These are phyloP conservation scores for Colistium nudipinnis DNA, from an alignment of 2,113 vertebrate species.

Conservation along the genomic window DNA sequence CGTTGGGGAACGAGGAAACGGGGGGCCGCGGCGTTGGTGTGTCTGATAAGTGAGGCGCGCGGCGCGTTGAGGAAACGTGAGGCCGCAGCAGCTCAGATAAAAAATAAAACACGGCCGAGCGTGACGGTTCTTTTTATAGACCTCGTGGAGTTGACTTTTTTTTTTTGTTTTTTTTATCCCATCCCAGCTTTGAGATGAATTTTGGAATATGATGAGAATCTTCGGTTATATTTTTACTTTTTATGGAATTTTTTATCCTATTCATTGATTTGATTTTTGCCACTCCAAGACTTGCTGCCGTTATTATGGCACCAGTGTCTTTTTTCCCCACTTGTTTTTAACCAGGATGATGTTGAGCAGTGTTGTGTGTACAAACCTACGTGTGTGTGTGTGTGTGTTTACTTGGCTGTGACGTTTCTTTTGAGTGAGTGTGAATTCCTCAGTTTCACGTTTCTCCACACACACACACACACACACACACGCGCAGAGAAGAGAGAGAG, in stretches of 20 bases:
- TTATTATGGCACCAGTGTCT: too few relatives aligned
- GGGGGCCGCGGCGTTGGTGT: conserved; percentile 23
- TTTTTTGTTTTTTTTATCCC: too few relatives aligned
- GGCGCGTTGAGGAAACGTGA: conserved; percentile 48
- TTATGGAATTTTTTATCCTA: too few relatives aligned
- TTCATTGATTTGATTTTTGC: too few relatives aligned
- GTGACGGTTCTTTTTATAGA: conserved; percentile 52
- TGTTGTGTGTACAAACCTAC: background rate
- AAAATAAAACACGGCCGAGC: conserved; percentile 59
- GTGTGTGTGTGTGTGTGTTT: background rate
- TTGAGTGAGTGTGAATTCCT: conserved; percentile 68
- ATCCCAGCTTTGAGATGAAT: too few relatives aligned
- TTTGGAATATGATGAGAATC: too few relatives aligned
- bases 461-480: too few relatives aligned
- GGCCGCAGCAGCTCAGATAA: conserved; percentile 38
- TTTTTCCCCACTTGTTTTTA: too few relatives aligned
- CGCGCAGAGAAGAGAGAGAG: too few relatives aligned
- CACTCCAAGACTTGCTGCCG: too few relatives aligned
- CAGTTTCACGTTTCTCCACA: conserved; percentile 49
- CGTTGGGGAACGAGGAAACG: conserved; percentile 46
- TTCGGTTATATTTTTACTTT: too few relatives aligned
- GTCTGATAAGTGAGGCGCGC: conserved; percentile 53
- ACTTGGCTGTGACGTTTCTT: conserved; percentile 11
- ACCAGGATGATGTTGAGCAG: too few relatives aligned
- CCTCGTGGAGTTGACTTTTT: background rate